These are phyloP conservation scores for Daphoenositta chrysoptera DNA, from an alignment of 2,113 vertebrate species.

Conservation along the genomic window DNA sequence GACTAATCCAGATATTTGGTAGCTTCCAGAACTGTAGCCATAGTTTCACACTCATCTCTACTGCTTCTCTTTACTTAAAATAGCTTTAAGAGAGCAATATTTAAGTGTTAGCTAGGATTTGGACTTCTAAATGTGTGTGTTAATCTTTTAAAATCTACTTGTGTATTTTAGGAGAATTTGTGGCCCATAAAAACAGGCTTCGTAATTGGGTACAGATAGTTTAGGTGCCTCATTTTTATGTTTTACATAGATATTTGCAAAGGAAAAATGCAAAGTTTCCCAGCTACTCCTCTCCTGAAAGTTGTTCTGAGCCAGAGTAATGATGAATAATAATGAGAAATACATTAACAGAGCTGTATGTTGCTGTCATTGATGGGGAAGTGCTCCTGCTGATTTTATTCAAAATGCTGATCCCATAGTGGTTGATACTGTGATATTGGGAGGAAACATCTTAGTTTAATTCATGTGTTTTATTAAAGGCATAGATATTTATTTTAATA, in stretches of 20 bases:
- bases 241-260: neutral
- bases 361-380: neutral
- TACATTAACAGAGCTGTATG: neutral
- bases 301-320: neutral
- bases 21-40: neutral
- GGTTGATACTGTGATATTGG: neutral
- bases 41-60: fast-evolving
- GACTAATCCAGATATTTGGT: neutral
- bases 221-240: neutral
- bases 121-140: neutral
- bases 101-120: neutral
- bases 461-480: neutral
- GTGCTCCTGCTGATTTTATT: neutral
- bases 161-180: neutral
- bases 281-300: neutral
- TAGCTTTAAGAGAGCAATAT: neutral
- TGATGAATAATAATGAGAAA: neutral
- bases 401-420: neutral
- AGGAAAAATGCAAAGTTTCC: neutral
- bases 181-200: neutral
- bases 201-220: neutral
- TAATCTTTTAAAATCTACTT: neutral
- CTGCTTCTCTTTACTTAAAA: neutral
- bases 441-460: neutral
- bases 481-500: neutral